Evolutionary conservation across 1,140 invertebrate species (phyloP), one percentile per base, ranked within the genome.

Genomic region (Littorina saxatilis): DNA sequence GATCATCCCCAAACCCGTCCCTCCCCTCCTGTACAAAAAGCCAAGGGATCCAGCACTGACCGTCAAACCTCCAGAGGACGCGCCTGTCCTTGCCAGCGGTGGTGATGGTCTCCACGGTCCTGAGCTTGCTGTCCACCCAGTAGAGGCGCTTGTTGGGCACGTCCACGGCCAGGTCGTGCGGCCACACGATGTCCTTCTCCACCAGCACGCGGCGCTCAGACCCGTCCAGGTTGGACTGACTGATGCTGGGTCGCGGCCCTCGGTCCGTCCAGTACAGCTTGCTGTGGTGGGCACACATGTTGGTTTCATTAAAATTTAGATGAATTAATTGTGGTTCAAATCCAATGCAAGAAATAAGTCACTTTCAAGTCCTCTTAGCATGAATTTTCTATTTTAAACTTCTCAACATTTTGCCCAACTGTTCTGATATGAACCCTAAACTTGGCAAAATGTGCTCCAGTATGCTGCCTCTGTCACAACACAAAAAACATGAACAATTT

Each of bases 171-270:
- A 99, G 88, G 0, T 97, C 97, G 3, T 96, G 95, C 0, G 98
- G 98, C 91, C 96, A 96, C 11, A 96, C 94, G 11, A 99, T 94
- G 82, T 94, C 94, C 68, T 96, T 96, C 0, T 95, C 95, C 0
- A 99, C 95, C 3, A 99, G 88, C 0, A 96, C 94, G 80, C 95
- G 94, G 4, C 97, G 93, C 87, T 96, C 96, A 0, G 95, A 96
- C 0, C 98, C 98, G 87, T 99, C 98, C 95, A 99, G 97, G 96
- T 97, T 98, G 27, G 96, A 94, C 29, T 97, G 93, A 93, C 99
- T 98, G 84, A 99, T 99, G 91, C 98, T 99, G 2, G 91, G 84
- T 43, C 89, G 88, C 9, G 85, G 75, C 1, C 93, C 93, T 81
- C 91, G 87, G 82, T 94, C 92, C 40, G 93, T 92, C 93, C 93